phyloP scores from a whole-genome alignment of 2,797 vertebrate species.

The Falco naumanni region DNA sequence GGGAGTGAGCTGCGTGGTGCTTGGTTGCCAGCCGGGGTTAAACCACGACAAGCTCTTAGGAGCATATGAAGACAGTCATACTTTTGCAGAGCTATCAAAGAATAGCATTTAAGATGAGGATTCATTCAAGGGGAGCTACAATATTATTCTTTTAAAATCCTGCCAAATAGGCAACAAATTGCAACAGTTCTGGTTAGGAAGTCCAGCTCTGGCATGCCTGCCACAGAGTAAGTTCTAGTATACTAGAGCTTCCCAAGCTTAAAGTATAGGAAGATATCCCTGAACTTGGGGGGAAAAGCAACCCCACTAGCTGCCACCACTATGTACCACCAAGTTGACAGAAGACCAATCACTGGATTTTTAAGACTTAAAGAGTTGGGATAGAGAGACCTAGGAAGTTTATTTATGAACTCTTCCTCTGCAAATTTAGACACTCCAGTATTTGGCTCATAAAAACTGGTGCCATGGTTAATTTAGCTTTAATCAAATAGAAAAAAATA shows the following conservation, averaged over 20 bases:
- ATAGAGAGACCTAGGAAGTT: not conserved
- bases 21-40: too few species aligned
- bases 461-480: slow-evolving; percentile 28
- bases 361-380: not conserved
- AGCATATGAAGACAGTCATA: not conserved
- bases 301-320: not conserved
- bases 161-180: not conserved
- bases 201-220: not conserved
- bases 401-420: slow-evolving; percentile 5
- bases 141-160: not conserved
- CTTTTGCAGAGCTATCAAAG: not conserved
- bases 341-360: not conserved
- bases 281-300: not conserved
- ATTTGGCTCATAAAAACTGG: slow-evolving; percentile 14
- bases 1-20: too few species aligned
- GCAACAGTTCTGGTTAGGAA: not conserved
- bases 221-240: not conserved
- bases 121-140: not conserved
- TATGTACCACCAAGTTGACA: not conserved
- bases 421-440: not conserved
- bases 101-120: not conserved
- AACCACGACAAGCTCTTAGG: not conserved
- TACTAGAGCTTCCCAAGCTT: not conserved
- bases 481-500: slow-evolving; percentile 41
- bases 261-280: not conserved